Percentiles rank a stretch among this genome's conserved stretches.
Evolutionary conservation across 2,113 vertebrate genomes (phyloP).

Genomic region (Epinephelus fuscoguttatus): DNA sequence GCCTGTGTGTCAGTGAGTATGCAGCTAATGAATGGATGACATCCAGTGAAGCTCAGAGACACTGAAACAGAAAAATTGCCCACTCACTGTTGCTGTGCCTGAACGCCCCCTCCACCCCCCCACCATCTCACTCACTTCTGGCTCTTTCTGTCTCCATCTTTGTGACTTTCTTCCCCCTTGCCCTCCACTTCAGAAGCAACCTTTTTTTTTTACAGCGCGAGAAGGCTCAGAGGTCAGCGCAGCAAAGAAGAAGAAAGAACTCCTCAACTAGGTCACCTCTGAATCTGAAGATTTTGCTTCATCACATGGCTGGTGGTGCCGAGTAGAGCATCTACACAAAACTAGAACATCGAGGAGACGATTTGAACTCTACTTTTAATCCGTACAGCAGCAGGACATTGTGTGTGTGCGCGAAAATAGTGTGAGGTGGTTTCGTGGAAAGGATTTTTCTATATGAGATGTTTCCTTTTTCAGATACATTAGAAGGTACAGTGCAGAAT

Average conservation of each 20-base stretch:
- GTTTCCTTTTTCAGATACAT: slow-evolving; percentile 62
- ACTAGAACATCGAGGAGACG: slow-evolving; percentile 63
- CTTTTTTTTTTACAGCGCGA: not conserved
- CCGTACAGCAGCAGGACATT: slow-evolving; percentile 60
- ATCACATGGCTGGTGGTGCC: slow-evolving; percentile 43
- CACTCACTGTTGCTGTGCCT: slow-evolving; percentile 47
- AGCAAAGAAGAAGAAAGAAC: slow-evolving; percentile 35
- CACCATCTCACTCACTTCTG: slow-evolving; percentile 17
- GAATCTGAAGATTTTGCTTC: slow-evolving; percentile 18
- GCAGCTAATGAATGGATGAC: slow-evolving; percentile 80
- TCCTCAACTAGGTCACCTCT: slow-evolving; percentile 31
- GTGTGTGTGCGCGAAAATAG: slow-evolving; percentile 45
- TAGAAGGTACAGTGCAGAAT: slow-evolving; percentile 65
- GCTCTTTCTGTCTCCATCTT: slow-evolving; percentile 6
- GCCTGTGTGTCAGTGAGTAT: slow-evolving; percentile 73
- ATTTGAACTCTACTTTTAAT: slow-evolving; percentile 57
- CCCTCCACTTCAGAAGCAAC: not conserved
- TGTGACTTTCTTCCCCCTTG: slow-evolving; percentile 12
- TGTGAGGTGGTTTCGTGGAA: slow-evolving; percentile 39
- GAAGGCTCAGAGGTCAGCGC: slow-evolving; percentile 32
- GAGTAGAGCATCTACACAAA: slow-evolving; percentile 58
- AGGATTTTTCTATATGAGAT: slow-evolving; percentile 48
- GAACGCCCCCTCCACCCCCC: slow-evolving; percentile 26
- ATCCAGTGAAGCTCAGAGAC: slow-evolving; percentile 72
- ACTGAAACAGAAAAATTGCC: slow-evolving; percentile 62